Evolutionary conservation across 2,888 invertebrate genomes (phyloP).

Genomic region (Pachliopta kotzebuea): DNA sequence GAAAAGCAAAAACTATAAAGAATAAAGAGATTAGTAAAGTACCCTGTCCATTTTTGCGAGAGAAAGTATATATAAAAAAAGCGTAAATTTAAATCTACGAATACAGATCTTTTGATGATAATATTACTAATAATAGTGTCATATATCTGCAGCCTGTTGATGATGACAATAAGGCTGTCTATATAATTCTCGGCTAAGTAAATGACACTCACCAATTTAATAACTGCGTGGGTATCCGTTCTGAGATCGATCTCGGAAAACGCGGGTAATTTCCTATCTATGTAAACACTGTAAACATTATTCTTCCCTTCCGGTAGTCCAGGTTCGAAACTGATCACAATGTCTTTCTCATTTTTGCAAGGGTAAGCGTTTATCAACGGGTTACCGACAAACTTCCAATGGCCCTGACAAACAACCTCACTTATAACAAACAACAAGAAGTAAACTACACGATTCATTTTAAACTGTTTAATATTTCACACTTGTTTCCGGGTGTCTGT

Average conservation of each 20-base stretch:
- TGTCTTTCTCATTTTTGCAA: constrained; percentile 21
- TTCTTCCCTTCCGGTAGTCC: constrained; percentile 16
- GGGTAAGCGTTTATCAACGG: constrained; percentile 24
- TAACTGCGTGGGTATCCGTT: constrained; percentile 10
- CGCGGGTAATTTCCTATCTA: constrained; percentile 20
- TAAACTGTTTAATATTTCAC: background rate
- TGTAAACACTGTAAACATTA: constrained; percentile 21
- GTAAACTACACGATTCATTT: constrained; percentile 7
- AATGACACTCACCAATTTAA: constrained; percentile 17
- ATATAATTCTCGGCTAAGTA: no score
- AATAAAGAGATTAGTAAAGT: no score
- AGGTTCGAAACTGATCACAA: constrained; percentile 18
- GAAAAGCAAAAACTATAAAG: no score
- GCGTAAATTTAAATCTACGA: no score
- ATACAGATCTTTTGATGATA: no score
- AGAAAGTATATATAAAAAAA: no score
- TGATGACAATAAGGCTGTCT: no score
- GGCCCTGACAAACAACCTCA: constrained; percentile 21
- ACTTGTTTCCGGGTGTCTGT: background rate
- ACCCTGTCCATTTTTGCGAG: no score
- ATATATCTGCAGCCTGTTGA: no score
- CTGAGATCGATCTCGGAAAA: constrained; percentile 22
- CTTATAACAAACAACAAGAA: constrained; percentile 4
- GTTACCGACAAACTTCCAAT: constrained; percentile 22
- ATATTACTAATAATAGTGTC: no score